Base-by-base conservation (phyloP, 2,888 invertebrate genomes). In the Ichneumoninae sp. region DNA sequence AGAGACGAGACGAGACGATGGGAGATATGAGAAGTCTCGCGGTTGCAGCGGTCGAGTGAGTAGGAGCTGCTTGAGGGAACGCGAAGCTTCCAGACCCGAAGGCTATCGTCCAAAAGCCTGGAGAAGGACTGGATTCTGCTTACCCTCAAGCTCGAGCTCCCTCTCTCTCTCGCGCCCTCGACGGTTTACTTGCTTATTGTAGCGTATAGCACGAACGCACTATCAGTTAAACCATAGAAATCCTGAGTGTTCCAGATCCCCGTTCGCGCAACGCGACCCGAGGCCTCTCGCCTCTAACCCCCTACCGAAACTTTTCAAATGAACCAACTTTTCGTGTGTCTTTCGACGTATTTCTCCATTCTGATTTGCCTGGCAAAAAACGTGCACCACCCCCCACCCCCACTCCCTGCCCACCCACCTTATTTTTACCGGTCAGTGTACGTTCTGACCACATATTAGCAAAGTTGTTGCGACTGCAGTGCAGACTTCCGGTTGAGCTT, bases 311-410 rank as follows among this genome's bases (percentile, higher is more conserved):
- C 92, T 93, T 92, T 91, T 88, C 88, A 93, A 93, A 93, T 93
- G 92, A 93, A 89, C 88, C 90, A 93, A 93, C 93, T 93, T 93
- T 93, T 90, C 92, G 93, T 93, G 93, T 93, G 93, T 93, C 93
- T 94, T 93, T 92, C 90, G 89, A 89, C 77, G 81, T 81, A 65
- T 82, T 80, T 81, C 63, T 86, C 54, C 76, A 40, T 68, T 84
- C 81, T 73, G 65, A 78, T 86, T 26, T 60, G 79, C 81, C 81
- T 63, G 70, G 68, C 26, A n/a, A 60, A 60, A 60, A 60, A 81
- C 57, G 52, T 85, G n/a, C 66, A 63, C n/a, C 60, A 33, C 52
- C 68, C 54, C 63, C 33, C 1, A 0, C 6, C 33, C 54, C 63
- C 33, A 0, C 33, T 0, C 33, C 6, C 33, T 6, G 40, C 10